These are phyloP conservation scores for Drosophila saltans DNA, from an alignment of 1,140 invertebrate genomes.

Conservation along the genomic window DNA sequence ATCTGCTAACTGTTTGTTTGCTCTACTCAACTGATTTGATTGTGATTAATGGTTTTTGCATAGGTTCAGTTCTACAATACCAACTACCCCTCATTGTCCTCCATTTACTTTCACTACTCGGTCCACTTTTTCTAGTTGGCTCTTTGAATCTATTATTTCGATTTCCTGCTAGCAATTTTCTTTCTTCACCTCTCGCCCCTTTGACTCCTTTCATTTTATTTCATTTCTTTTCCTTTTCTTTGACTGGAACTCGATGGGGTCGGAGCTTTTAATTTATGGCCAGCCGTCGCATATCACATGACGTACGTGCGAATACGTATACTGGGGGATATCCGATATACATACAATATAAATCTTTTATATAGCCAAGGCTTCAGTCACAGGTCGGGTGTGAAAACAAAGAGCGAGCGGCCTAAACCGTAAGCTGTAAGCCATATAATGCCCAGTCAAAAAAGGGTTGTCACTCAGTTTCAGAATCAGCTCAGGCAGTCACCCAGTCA, in stretches of 20 bases:
- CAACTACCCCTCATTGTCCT: not conserved
- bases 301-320: slow-evolving; percentile 40
- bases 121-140: slow-evolving; percentile 1
- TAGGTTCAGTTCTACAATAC: slow-evolving; percentile 11
- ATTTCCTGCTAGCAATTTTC: slow-evolving; percentile 47
- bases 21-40: slow-evolving; percentile 64
- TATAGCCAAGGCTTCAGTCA: slow-evolving; percentile 21
- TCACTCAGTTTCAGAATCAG: slow-evolving; percentile 28
- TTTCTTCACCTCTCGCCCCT: not conserved
- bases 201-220: not conserved
- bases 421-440: slow-evolving; percentile 64
- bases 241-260: slow-evolving; percentile 29
- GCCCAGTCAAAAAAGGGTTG: slow-evolving; percentile 40
- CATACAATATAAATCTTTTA: slow-evolving; percentile 8
- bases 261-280: slow-evolving; percentile 68
- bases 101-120: not conserved
- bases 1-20: slow-evolving; percentile 65
- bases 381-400: slow-evolving; percentile 65
- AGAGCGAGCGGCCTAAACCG: slow-evolving; percentile 40
- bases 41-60: slow-evolving; percentile 66
- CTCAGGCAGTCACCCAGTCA: slow-evolving; percentile 22
- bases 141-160: slow-evolving; percentile 59
- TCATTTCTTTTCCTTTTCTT: slow-evolving; percentile 9
- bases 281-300: slow-evolving; percentile 49
- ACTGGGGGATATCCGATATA: slow-evolving; percentile 21